These are phyloP conservation scores for Dryobates pubescens DNA, from an alignment of 2,797 vertebrate species.

Conservation along the genomic window DNA sequence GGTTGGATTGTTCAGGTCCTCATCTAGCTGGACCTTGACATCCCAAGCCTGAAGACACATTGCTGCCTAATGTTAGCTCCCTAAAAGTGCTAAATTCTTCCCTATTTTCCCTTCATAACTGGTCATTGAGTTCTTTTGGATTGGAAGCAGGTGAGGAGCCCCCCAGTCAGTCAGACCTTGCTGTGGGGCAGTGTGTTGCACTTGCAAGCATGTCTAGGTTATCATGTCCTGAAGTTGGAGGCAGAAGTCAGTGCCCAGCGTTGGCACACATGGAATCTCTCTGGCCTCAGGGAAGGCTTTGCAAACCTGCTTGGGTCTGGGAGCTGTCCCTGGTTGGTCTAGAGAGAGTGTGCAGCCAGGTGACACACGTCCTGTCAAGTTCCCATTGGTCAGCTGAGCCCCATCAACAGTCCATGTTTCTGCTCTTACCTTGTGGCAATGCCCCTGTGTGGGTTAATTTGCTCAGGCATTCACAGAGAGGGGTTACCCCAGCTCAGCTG, in stretches of 20 bases:
- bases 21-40: neutral
- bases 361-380: neutral
- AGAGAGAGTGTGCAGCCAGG: neutral
- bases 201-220: neutral
- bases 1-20: neutral
- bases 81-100: neutral
- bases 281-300: neutral
- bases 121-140: neutral
- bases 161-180: neutral
- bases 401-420: rapidly evolving
- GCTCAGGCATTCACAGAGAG: neutral
- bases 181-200: neutral
- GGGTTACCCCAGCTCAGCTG: neutral
- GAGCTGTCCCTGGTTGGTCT: neutral
- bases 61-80: neutral
- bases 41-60: neutral
- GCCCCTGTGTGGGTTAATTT: neutral
- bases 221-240: neutral
- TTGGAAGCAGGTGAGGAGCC: neutral
- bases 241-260: neutral
- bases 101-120: neutral
- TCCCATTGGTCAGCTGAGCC: neutral
- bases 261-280: neutral
- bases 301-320: neutral
- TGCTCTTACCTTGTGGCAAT: neutral